Evolutionary conservation across 2,113 vertebrate species (phyloP), one percentile per base, ranked within the genome.

Genomic region (Pseudorasbora parva): DNA sequence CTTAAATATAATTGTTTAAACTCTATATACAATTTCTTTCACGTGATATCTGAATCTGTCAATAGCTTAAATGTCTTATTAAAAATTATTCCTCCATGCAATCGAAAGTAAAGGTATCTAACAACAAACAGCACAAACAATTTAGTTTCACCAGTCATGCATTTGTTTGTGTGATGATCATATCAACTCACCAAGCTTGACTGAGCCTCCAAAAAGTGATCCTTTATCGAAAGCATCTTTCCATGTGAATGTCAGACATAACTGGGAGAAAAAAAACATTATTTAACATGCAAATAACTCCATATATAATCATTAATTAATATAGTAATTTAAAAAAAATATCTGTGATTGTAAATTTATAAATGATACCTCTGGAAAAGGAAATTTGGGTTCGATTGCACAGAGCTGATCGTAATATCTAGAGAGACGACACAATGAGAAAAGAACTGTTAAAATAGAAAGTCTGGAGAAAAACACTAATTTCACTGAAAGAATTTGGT

Each of bases 211-310:
- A 87, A 99, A 99, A 73, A 99, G 94, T 0, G 98, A 99, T 86
- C 98, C 98, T 96, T 99, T 99, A 91, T 99, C 98, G 91, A 99
- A 99, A 82, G 98, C 98, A 94, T 99, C 98, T 90, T 98, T 99
- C 98, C 98, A 99, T 0, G 97, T 99, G 92, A 99, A 99, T 19
- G 97, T 98, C 90, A 99, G 92, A 90, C 97, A 98, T 88, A 99
- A 93, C 98, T 99, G 90, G 74, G 87, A 90, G 9, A 89, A 12
- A 89, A 88, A 87, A 77, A 88, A 54, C 17, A 21, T 54, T 69
- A 14, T 37, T 23, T 10, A 78, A 72, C 25, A 15, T 45, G 41
- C 9, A 73, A 25, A 73, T 49, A 8, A 19, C 7, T 17, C 72
- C 37, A 37, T 21, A 3, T n/a, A 8, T 69, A 41, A 71, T 12